Percentiles rank a stretch among this genome's conserved stretches.
Conservation (phyloP, 2,888 invertebrate genomes). For the Leptopilina drosophilae region DNA sequence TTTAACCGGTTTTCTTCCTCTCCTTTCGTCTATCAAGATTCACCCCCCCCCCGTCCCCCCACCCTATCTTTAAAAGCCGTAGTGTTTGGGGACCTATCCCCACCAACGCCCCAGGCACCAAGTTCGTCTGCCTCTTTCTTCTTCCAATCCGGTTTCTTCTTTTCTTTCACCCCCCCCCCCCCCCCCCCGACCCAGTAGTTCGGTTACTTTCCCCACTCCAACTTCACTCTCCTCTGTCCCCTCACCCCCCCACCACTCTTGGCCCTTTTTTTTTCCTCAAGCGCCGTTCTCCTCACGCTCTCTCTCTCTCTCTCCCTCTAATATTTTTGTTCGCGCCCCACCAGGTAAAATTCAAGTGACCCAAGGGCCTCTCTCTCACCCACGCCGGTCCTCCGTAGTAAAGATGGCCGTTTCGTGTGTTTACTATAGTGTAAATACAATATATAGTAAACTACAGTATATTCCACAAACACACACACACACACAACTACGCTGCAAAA, state of each 20-base stretch:
- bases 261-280: slow-evolving; percentile 9
- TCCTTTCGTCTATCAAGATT: slow-evolving; percentile 40
- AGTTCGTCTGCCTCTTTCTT: slow-evolving; percentile 46
- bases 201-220: too few relatives aligned
- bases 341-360: slow-evolving; percentile 60
- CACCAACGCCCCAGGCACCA: slow-evolving; percentile 43
- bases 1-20: slow-evolving; percentile 51
- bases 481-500: neutral
- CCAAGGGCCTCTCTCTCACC: slow-evolving; percentile 68
- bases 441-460: slow-evolving; percentile 1
- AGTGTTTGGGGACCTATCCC: slow-evolving; percentile 38
- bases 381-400: slow-evolving; percentile 71
- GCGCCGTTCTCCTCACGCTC: slow-evolving; percentile 50
- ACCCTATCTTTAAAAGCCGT: neutral
- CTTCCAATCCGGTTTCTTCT: slow-evolving; percentile 34
- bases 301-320: slow-evolving; percentile 52
- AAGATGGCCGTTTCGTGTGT: slow-evolving; percentile 68
- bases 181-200: neutral
- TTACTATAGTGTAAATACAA: slow-evolving; percentile 61
- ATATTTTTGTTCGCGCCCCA: slow-evolving; percentile 32
- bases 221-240: too few relatives aligned
- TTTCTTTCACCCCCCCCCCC: slow-evolving; percentile 35
- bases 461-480: neutral
- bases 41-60: slow-evolving; percentile 51
- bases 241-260: too few relatives aligned